Percentiles rank a stretch among this genome's conserved stretches.
Evolutionary conservation across 2,797 vertebrate genomes (phyloP).

Genomic region (Denticeps clupeoides): DNA sequence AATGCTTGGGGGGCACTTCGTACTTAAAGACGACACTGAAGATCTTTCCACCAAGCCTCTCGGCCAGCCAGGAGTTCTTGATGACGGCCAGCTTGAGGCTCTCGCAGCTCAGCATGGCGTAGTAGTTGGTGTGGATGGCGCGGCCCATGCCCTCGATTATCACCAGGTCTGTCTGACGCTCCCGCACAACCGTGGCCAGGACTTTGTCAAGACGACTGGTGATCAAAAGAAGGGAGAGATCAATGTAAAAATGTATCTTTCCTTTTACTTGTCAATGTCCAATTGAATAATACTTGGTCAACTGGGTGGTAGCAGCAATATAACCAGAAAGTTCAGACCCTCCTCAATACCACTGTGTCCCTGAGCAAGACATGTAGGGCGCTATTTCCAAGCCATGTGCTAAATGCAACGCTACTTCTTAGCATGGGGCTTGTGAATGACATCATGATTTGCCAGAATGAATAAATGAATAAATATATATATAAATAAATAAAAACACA

Average conservation of each 20-base stretch:
- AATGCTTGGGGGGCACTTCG: constrained; percentile 66
- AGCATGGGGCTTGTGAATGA: too few relatives aligned
- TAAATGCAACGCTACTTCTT: too few relatives aligned
- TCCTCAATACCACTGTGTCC: too few relatives aligned
- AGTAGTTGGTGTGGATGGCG: constrained; percentile 95
- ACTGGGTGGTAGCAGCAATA: too few relatives aligned
- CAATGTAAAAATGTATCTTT: neutral
- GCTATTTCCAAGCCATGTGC: too few relatives aligned
- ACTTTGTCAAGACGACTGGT: constrained; percentile 86
- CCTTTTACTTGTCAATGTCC: too few relatives aligned
- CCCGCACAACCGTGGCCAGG: constrained; percentile 73
- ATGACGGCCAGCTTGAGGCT: constrained; percentile 95
- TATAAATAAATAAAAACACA: too few relatives aligned
- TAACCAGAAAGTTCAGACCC: too few relatives aligned
- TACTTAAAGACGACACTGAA: constrained; percentile 99
- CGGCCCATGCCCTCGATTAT: constrained; percentile 98
- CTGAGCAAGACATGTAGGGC: too few relatives aligned
- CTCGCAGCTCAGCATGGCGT: constrained; percentile 78
- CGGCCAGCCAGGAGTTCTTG: constrained; percentile 95
- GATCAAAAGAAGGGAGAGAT: neutral
- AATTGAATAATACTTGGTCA: too few relatives aligned
- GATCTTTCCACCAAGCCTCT: constrained; percentile 85
- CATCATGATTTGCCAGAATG: too few relatives aligned
- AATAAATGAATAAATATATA: too few relatives aligned
- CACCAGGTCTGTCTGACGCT: constrained; percentile 82